Evolutionary conservation across 1,140 invertebrate genomes (phyloP).

Genomic region (Prorops nasuta): DNA sequence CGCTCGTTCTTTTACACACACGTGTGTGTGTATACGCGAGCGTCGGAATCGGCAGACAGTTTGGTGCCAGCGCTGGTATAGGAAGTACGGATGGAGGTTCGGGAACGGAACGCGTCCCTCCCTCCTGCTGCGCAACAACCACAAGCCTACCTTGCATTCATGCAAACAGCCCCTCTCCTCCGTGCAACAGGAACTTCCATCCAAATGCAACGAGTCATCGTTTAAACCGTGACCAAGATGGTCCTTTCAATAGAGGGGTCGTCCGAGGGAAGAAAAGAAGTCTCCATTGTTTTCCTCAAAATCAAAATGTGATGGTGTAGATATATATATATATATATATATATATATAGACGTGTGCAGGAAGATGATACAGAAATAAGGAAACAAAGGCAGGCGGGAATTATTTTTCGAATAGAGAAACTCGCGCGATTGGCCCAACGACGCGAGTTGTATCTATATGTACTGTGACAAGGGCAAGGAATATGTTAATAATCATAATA

Average conservation of each 20-base stretch:
- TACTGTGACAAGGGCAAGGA: too few species aligned
- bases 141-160: constrained; percentile 18
- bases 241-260: neutral
- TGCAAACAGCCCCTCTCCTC: constrained; percentile 6
- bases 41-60: constrained; percentile 43
- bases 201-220: neutral
- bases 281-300: neutral
- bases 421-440: too few species aligned
- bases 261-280: neutral
- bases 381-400: too few species aligned
- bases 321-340: too few species aligned
- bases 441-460: too few species aligned
- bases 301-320: neutral
- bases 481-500: too few species aligned
- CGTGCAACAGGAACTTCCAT: too few species aligned
- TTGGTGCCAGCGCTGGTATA: constrained; percentile 44
- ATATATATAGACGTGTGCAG: too few species aligned
- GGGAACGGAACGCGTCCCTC: constrained; percentile 19
- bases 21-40: neutral
- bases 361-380: too few species aligned
- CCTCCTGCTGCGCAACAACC: constrained; percentile 41
- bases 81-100: too few species aligned
- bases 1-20: neutral
- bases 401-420: too few species aligned
- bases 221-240: neutral